These are phyloP conservation scores for Ammodramus savannarum DNA, from an alignment of 2,113 vertebrate genomes.

Conservation along the genomic window DNA sequence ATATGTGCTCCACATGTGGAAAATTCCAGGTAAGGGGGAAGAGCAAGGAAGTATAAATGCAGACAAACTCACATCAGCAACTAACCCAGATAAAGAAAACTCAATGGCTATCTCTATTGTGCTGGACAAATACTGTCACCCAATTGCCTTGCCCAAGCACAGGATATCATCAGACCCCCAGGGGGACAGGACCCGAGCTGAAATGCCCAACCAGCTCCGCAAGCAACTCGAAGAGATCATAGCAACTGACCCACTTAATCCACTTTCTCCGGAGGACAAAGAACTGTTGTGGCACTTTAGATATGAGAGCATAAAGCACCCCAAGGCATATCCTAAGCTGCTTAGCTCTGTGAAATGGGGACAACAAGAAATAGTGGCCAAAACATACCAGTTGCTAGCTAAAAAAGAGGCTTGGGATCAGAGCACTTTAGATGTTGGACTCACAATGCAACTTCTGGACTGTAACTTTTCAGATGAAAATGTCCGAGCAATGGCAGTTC, in stretches of 20 bases:
- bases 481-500: conserved; percentile 92
- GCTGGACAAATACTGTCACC: conserved; percentile 94
- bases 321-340: conserved; percentile 93
- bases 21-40: conserved; percentile 91
- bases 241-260: conserved; percentile 90
- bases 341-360: conserved; percentile 95
- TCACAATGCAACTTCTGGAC: conserved; percentile 95
- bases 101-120: conserved; percentile 93
- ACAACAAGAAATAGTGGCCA: conserved; percentile 88
- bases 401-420: conserved; percentile 88
- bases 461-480: conserved; percentile 95
- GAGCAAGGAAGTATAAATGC: conserved; percentile 94
- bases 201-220: conserved; percentile 97
- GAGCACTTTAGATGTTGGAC: conserved; percentile 88
- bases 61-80: conserved; percentile 95
- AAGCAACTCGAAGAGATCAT: conserved; percentile 94
- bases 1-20: conserved; percentile 98
- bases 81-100: conserved; percentile 92
- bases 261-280: conserved; percentile 92
- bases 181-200: conserved; percentile 82
- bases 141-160: conserved; percentile 91
- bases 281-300: conserved; percentile 97
- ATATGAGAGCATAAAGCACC: conserved; percentile 90
- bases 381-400: conserved; percentile 87
- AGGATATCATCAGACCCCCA: conserved; percentile 70